Percentiles rank a stretch among this genome's conserved stretches.
Evolutionary conservation across 2,797 vertebrate species (phyloP).

Genomic region (Aeoliscus strigatus): DNA sequence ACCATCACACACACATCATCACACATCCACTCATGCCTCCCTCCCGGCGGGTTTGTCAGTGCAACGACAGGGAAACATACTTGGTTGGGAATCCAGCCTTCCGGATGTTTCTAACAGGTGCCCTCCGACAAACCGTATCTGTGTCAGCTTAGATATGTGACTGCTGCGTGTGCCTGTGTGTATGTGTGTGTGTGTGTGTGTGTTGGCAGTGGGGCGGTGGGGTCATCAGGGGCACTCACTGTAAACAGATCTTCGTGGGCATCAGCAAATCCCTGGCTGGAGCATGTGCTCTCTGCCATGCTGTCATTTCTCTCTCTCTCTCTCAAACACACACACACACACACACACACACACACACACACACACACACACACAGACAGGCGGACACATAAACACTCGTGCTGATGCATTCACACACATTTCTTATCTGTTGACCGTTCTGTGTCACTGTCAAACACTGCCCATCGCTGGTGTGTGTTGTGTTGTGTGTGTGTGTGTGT

Average conservation of each 20-base stretch:
- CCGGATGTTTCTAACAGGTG: conserved; percentile 61
- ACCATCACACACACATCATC: no score
- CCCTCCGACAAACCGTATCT: conserved; percentile 50
- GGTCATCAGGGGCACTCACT: conserved; percentile 59
- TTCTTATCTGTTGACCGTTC: conserved; percentile 41
- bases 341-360: conserved; percentile 1
- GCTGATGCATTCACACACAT: conserved; percentile 38
- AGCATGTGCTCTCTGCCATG: conserved; percentile 47
- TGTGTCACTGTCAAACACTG: no score
- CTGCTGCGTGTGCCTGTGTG: conserved; percentile 24
- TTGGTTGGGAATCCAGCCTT: conserved; percentile 42
- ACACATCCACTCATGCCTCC: conserved; percentile 23
- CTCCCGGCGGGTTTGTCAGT: conserved; percentile 25
- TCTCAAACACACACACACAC: no score
- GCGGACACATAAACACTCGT: conserved; percentile 37
- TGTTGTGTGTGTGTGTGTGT: no score
- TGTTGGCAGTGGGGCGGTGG: conserved; percentile 48
- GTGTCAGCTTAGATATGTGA: conserved; percentile 58
- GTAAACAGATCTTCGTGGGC: conserved; percentile 71
- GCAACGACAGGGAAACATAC: conserved; percentile 28
- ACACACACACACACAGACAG: conserved; percentile 7
- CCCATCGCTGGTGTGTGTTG: no score
- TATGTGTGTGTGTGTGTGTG: conserved; percentile 4
- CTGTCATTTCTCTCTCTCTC: conserved; percentile 36
- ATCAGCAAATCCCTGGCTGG: conserved; percentile 56